phyloP scores from a whole-genome alignment of 2,113 vertebrate species.

The Ondatra zibethicus region DNA sequence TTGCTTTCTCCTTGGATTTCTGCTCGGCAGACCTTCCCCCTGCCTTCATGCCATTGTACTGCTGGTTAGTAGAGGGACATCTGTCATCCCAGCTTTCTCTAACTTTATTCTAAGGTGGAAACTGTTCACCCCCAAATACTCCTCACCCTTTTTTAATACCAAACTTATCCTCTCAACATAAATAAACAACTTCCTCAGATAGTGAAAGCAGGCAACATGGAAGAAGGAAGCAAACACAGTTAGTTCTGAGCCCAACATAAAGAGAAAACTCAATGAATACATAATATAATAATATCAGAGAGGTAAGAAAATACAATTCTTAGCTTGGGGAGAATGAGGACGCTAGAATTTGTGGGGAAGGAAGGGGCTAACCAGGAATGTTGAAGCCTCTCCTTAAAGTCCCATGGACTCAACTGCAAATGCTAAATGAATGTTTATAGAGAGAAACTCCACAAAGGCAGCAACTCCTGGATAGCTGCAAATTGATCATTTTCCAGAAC shows the following conservation, averaged over 20 bases:
- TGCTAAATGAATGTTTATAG: neutral
- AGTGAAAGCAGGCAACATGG: neutral
- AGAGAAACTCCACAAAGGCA: conserved; percentile 34
- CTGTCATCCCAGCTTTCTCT: neutral
- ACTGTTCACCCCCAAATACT: neutral
- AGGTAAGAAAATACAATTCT: neutral
- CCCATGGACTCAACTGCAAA: neutral
- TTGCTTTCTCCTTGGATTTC: conserved; percentile 12
- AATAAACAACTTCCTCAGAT: conserved; percentile 17
- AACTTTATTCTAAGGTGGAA: conserved; percentile 17
- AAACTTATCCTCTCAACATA: neutral
- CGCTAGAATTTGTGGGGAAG: neutral
- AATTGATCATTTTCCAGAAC: conserved; percentile 1
- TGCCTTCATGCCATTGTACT: neutral
- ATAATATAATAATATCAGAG: neutral
- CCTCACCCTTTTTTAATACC: neutral
- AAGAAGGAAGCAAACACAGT: neutral
- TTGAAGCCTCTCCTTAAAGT: neutral
- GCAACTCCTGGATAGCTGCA: neutral
- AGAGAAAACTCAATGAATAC: neutral
- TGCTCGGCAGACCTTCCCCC: neutral
- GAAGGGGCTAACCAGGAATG: neutral
- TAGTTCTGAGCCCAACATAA: neutral
- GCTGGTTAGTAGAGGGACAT: neutral
- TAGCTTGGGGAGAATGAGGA: neutral